A percentile compares a stretch with the other conserved stretches of the same genome.
These are phyloP conservation scores for Tolypeutes matacus DNA, from an alignment of 2,797 vertebrate species.

Conservation along the genomic window DNA sequence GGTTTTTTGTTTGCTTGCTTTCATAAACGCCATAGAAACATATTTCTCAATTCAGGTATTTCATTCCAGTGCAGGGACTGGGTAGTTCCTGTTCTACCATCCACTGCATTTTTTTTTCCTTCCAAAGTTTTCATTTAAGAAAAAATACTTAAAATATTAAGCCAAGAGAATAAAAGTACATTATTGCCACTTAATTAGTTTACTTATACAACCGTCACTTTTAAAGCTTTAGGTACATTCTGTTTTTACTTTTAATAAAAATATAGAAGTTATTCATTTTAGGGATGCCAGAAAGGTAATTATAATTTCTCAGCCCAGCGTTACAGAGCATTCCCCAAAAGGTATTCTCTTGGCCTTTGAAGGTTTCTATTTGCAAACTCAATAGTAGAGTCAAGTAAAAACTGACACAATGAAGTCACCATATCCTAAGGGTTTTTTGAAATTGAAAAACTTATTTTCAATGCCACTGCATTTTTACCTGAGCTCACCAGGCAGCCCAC, in stretches of 20 bases:
- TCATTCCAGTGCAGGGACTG: background rate
- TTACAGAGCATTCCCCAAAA: background rate
- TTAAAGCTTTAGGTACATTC: background rate
- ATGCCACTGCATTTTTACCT: background rate
- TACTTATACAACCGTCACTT: background rate
- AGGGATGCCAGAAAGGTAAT: constrained; percentile 23
- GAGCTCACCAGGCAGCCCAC: background rate
- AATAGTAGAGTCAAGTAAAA: constrained; percentile 27
- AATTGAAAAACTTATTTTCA: background rate
- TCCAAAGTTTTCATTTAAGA: no score
- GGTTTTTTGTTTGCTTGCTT: background rate
- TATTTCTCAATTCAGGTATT: background rate
- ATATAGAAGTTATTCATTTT: background rate
- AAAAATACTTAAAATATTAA: no score
- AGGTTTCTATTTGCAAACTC: constrained; percentile 39
- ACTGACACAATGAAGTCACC: background rate
- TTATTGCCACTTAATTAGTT: background rate
- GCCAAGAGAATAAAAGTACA: background rate
- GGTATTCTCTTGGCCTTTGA: background rate
- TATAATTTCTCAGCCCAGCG: background rate
- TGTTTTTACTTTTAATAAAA: constrained; percentile 10
- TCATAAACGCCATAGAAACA: background rate
- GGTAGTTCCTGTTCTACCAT: background rate
- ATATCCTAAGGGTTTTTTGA: background rate
- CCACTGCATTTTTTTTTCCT: background rate